These are phyloP conservation scores for Xestobium rufovillosum DNA, from an alignment of 2,888 invertebrate species.

Conservation along the genomic window DNA sequence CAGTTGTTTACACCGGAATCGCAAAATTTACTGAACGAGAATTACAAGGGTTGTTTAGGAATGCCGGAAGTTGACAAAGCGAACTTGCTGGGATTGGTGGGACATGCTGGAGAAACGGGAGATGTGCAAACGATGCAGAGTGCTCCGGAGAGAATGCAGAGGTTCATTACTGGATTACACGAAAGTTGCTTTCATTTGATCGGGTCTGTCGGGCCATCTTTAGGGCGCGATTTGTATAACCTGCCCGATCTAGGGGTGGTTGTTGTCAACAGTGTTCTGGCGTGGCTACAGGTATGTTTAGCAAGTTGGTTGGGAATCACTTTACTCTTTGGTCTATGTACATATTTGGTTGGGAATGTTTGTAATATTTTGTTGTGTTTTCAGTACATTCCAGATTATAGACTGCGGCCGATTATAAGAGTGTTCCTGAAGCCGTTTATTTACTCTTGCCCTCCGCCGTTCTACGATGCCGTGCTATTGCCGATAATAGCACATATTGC, in stretches of 20 bases:
- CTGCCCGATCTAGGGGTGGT: constrained; percentile 67
- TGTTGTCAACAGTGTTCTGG: constrained; percentile 63
- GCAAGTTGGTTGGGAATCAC: constrained; percentile 1
- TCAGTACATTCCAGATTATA: constrained; percentile 73
- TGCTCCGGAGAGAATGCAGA: constrained; percentile 76
- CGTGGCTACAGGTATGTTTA: constrained; percentile 52
- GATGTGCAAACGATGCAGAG: constrained; percentile 42
- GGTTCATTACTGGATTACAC: constrained; percentile 68
- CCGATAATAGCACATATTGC: constrained; percentile 72
- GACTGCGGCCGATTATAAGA: constrained; percentile 73
- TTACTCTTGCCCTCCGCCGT: constrained; percentile 76
- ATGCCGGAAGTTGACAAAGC: constrained; percentile 71
- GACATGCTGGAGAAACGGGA: constrained; percentile 34
- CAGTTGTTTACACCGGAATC: constrained; percentile 67
- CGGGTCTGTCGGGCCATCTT: constrained; percentile 66
- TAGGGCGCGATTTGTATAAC: constrained; percentile 82
- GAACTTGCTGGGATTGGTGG: constrained; percentile 60
- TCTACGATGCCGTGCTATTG: constrained; percentile 66
- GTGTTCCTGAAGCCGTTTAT: constrained; percentile 81
- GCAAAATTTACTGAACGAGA: constrained; percentile 55
- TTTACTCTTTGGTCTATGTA: too few relatives aligned
- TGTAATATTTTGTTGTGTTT: constrained; percentile 27
- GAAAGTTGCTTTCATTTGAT: constrained; percentile 77
- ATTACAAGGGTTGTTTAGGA: constrained; percentile 61
- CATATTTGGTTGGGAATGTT: not conserved